Conservation (phyloP, 2,113 vertebrate genomes). For the Circaetus gallicus region DNA sequence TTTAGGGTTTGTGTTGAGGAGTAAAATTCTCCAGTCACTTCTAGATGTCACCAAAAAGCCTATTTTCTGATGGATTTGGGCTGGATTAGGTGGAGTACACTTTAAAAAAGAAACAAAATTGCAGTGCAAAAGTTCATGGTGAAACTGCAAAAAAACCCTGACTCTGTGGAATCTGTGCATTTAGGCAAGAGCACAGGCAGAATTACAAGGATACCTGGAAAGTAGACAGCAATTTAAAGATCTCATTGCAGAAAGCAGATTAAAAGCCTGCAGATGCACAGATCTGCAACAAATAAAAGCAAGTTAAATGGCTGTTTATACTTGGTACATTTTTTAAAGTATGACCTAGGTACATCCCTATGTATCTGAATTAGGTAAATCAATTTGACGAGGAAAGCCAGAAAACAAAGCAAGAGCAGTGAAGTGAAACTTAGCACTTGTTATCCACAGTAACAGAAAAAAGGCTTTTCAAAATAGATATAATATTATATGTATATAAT, state of each 20-base stretch:
- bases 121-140: background rate
- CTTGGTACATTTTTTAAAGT: background rate
- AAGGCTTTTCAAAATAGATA: background rate
- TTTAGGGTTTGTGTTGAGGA: background rate
- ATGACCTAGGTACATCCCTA: background rate
- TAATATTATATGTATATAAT: no score
- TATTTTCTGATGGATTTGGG: background rate
- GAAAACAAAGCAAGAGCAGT: background rate
- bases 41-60: background rate
- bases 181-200: background rate
- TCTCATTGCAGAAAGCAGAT: constrained; percentile 49
- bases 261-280: constrained; percentile 50
- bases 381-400: constrained; percentile 1
- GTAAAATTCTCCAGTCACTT: background rate
- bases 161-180: background rate
- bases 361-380: background rate
- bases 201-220: constrained; percentile 47
- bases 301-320: constrained; percentile 11
- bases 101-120: background rate
- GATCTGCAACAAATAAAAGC: constrained; percentile 66
- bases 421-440: background rate
- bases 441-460: background rate
- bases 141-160: background rate
- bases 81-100: background rate
- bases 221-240: constrained; percentile 58